A percentile compares a stretch with the other conserved stretches of the same genome.
Conservation (phyloP, 2,888 invertebrate species). For the Leucozona laternaria region DNA sequence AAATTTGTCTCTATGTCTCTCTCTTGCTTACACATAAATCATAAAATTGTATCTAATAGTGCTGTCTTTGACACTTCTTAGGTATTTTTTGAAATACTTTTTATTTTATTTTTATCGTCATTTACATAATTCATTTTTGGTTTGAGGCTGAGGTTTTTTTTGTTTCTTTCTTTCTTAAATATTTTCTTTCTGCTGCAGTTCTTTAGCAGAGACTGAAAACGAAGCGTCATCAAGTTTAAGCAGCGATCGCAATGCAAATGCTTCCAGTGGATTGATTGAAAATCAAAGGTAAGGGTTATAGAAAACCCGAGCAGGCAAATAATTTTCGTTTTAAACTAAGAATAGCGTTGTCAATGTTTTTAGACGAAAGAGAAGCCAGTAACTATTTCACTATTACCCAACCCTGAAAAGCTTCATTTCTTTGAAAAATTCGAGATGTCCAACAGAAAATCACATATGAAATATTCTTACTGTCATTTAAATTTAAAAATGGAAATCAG, state of each 20-base stretch:
- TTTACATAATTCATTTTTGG: conserved; percentile 9
- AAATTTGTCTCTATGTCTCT: not conserved
- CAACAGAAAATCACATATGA: no score
- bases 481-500: no score
- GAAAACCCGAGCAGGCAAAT: not conserved
- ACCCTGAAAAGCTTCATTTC: no score
- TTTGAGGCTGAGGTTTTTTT: conserved; percentile 32
- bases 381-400: no score
- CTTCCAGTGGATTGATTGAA: conserved; percentile 46
- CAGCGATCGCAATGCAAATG: conserved; percentile 63
- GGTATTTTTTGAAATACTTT: conserved; percentile 57
- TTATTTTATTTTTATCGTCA: conserved; percentile 31
- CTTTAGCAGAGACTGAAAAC: conserved; percentile 61
- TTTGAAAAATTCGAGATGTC: no score
- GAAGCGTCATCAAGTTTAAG: conserved; percentile 64
- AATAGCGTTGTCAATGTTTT: no score
- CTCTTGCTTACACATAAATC: conserved; percentile 30
- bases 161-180: conserved; percentile 32
- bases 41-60: conserved; percentile 50
- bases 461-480: no score
- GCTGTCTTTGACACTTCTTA: conserved; percentile 49
- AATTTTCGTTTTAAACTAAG: not conserved
- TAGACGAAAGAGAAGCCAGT: no score
- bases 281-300: conserved; percentile 50
- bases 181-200: conserved; percentile 61